Percentiles rank a stretch among this genome's conserved stretches.
These are phyloP conservation scores for Alca torda DNA, from an alignment of 2,797 vertebrate genomes.

Conservation along the genomic window DNA sequence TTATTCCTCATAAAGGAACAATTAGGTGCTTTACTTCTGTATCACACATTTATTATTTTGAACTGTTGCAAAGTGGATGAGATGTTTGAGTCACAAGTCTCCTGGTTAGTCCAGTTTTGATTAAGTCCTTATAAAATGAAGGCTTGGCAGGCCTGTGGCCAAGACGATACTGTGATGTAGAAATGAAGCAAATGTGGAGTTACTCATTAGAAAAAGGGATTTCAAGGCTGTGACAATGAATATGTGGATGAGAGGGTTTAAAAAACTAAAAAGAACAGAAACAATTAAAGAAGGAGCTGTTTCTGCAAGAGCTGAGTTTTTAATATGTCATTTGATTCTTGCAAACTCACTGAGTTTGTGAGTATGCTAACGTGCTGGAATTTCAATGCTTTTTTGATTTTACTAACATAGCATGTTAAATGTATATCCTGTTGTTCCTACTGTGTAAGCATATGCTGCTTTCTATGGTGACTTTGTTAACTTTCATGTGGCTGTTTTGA, in stretches of 20 bases:
- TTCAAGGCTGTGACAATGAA: background rate
- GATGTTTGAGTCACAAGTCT: background rate
- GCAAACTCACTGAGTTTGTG: conserved; percentile 4
- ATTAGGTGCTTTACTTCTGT: background rate
- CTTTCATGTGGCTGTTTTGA: conserved; percentile 53
- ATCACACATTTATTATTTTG: background rate
- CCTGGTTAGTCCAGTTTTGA: background rate
- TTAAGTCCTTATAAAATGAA: background rate
- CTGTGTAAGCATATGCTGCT: conserved; percentile 43
- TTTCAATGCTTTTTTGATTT: conserved; percentile 36
- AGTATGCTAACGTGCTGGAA: background rate
- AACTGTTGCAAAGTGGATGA: background rate
- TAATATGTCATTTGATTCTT: conserved; percentile 11
- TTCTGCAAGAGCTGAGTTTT: background rate
- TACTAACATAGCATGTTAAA: conserved; percentile 35
- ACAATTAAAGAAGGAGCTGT: background rate
- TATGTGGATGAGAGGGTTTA: background rate
- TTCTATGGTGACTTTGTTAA: background rate
- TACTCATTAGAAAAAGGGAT: background rate
- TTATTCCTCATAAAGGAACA: background rate
- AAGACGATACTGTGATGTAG: background rate
- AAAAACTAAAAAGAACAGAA: background rate
- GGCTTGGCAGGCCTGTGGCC: background rate
- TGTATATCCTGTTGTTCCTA: conserved; percentile 48
- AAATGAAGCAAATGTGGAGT: background rate